Conservation (phyloP, 2,888 invertebrate genomes). For the Amblyjoppa proteus region DNA sequence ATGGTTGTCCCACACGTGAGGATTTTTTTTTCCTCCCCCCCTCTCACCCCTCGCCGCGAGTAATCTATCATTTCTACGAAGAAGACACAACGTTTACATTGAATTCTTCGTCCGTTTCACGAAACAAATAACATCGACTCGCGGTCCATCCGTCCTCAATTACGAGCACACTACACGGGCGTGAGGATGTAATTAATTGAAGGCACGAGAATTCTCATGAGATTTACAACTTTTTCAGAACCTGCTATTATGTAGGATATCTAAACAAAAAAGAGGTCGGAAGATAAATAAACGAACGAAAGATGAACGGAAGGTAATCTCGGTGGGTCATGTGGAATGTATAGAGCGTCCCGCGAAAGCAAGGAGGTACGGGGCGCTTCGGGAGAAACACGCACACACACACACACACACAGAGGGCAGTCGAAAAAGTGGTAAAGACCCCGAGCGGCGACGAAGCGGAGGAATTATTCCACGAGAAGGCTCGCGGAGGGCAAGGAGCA, state of each 20-base stretch:
- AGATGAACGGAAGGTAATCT: conserved; percentile 55
- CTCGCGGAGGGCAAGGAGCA: conserved; percentile 43
- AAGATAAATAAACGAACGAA: neutral
- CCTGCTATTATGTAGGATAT: conserved; percentile 16
- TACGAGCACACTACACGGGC: neutral
- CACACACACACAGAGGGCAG: conserved; percentile 7
- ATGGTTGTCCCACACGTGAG: conserved; percentile 19
- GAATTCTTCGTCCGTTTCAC: neutral
- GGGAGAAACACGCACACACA: conserved; percentile 28
- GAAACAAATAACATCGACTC: neutral
- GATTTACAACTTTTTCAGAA: conserved; percentile 22
- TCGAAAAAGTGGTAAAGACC: conserved; percentile 70
- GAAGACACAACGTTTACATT: neutral
- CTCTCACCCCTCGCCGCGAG: neutral
- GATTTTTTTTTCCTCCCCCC: neutral
- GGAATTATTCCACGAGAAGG: conserved; percentile 63
- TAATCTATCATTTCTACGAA: conserved; percentile 22
- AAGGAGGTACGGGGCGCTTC: conserved; percentile 43
- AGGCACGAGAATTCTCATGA: conserved; percentile 7
- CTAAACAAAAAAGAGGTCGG: neutral
- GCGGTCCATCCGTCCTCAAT: neutral
- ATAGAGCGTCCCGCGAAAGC: neutral
- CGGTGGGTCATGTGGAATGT: conserved; percentile 31
- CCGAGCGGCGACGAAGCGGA: conserved; percentile 47
- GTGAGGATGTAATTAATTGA: conserved; percentile 12